These are phyloP conservation scores for Pungitius pungitius DNA, from an alignment of 2,113 vertebrate genomes.

Conservation along the genomic window DNA sequence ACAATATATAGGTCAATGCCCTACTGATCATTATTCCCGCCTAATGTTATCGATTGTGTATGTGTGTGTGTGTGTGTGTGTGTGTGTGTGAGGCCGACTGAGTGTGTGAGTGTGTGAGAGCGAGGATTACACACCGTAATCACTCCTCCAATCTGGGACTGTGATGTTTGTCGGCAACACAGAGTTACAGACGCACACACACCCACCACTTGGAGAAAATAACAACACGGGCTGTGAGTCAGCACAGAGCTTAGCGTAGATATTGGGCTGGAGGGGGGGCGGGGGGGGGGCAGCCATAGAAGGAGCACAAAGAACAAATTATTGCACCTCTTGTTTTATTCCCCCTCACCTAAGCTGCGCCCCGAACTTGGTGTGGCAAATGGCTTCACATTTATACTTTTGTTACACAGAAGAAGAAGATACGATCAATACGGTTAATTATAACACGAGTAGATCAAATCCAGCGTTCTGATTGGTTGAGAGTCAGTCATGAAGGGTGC, in stretches of 20 bases:
- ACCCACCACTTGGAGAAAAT: neutral
- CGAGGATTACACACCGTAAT: conserved; percentile 28
- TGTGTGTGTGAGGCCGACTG: neutral
- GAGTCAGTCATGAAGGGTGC: no score
- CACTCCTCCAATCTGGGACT: conserved; percentile 33
- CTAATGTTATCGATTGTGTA: conserved; percentile 24
- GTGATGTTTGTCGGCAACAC: conserved; percentile 35
- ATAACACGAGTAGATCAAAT: no score
- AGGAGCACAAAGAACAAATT: conserved; percentile 47
- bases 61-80: conserved; percentile 4
- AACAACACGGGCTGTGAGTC: conserved; percentile 46
- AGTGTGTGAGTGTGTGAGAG: neutral
- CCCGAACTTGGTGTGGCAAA: conserved; percentile 34
- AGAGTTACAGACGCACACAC: conserved; percentile 9
- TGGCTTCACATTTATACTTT: neutral
- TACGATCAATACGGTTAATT: no score
- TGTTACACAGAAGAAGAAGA: neutral
- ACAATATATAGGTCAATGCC: conserved; percentile 22
- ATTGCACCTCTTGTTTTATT: conserved; percentile 39
- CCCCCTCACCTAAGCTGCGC: conserved; percentile 22
- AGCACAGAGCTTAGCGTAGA: conserved; percentile 42
- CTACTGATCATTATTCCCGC: conserved; percentile 11
- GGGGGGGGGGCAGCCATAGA: conserved; percentile 37
- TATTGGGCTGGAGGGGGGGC: conserved; percentile 38
- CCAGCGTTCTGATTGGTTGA: no score